Evolutionary conservation across 2,888 invertebrate species (phyloP), one percentile per base, ranked within the genome.

Genomic region (Uloborus plumipes): DNA sequence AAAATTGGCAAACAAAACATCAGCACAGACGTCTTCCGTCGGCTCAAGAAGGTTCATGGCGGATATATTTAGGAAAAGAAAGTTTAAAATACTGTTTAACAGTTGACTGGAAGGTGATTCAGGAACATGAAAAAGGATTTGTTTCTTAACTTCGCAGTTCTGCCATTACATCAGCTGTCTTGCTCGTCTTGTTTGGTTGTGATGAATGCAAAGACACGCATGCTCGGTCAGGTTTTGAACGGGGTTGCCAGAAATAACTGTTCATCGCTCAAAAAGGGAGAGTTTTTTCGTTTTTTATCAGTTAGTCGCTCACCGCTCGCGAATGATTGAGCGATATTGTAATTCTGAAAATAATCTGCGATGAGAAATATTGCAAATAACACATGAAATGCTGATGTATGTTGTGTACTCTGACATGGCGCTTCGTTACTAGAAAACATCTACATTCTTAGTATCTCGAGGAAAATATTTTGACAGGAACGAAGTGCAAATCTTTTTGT

Each of bases 1-100:
- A 90, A 98, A 98, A 91, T 96, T 97, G 88, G 97, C 96, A 90
- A 95, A 97, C 90, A 95, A 94, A 90, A 94, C 94, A 90, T 94
- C 94, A 90, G 93, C 93, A 91, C 93, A 92, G 89, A 93, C 91
- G 90, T 94, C 94, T 89, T 93, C 92, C 88, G 92, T 92, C 91
- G 92, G 92, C 91, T 92, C 93, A 92, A 93, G 92, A 91, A 94
- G 93, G 93, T 93, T 84, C 84, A 84, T 84, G 53, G 65, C 69
- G 22, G 26, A 39, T 14, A 70, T 26, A 49, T 65, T 3, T 11
- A 16, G 26, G 14, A 26, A 9, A 58, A 59, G 31, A 59, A 50
- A 22, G n/a, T 26, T 58, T 11, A 59, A 18, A 59, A 70, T 58
- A 70, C 55, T 70, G 39, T 26, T 55, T 39, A 47, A 39, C 16